Base-by-base conservation (phyloP, 2,113 vertebrate genomes). In the Muscicapa adusta region DNA sequence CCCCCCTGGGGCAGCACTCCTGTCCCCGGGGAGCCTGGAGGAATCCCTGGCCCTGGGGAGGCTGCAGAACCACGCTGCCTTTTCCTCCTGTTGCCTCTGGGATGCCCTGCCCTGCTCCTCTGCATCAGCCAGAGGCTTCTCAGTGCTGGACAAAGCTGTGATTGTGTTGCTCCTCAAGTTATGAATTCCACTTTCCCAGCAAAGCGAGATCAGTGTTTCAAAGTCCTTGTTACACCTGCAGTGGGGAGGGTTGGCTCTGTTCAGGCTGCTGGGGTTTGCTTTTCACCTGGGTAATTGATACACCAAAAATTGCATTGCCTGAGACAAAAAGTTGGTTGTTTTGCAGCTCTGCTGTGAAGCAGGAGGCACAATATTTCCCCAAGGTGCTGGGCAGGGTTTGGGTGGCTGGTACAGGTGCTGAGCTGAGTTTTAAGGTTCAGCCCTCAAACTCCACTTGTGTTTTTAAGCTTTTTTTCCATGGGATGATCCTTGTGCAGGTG, bases 71-170 rank as follows among this genome's bases (percentile, higher is more conserved):
- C 65, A 26, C 0, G 0, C 24, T 0, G 6, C 8, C 51, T 79
- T 38, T 29, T 51, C 67, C 33, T 65, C 36, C 56, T 3, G 0
- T 22, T 71, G 31, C 66, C 38, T 23, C 73, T 26, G 24, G 0
- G 6, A 9, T 95, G 96, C 57, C 57, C 91, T 26, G 8, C 22
- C 4, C 2, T 33, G 51, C 77, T 89, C 10, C 67, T 28, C 74
- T 43, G 71, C 40, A 1, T 28, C 2, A 2, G 23, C 7, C 75
- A 24, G 33, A 76, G 42, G 34, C 47, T 94, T 82, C 76, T 70
- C 34, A 56, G 14, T n/a, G 71, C 87, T 0, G 19, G 62, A 96
- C 96, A 95, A 94, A 96, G 91, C 22, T 91, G 75, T 42, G 28
- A 54, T 88, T 94, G 91, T 95, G 61, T 50, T 56, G 76, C 51